Evolutionary conservation across 2,888 invertebrate genomes (phyloP), one percentile per base, ranked within the genome.

Genomic region (Euclidia mi): DNA sequence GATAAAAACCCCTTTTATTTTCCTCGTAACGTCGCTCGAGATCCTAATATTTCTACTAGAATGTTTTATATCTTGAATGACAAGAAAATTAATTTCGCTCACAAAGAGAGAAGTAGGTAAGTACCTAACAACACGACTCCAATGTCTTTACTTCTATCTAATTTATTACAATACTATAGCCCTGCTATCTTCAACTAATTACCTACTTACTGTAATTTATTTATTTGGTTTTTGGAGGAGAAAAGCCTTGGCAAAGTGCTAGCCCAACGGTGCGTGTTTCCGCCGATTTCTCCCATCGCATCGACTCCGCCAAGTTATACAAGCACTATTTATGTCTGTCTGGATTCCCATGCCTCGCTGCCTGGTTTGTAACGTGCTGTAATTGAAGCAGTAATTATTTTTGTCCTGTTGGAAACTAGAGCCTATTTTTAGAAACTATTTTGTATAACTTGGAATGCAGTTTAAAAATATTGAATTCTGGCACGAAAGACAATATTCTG

Each of bases 211-310:
- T n/a, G n/a, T n/a, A n/a, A n/a, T n/a, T 29, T 12, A 34, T 41
- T 53, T 35, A 41, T 46, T 34, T 41, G n/a, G 17, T 57, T 48
- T 40, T 58, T 56, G 43, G 40, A 45, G 65, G 61, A 71, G 74
- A 76, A 78, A 74, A 74, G 66, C 61, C 66, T 65, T 60, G 60
- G 60, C 63, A 69, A 66, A 64, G 59, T 57, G 47, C 35, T 61
- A 70, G 68, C 56, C 59, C 64, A 78, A 50, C 67, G 70, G 71
- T 67, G 67, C 82, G 59, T 73, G 69, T 63, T 82, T 85, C 79
- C 81, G 81, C 51, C 59, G 78, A 82, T 84, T 85, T 85, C 82
- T 70, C 81, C 67, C 47, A 56, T 47, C 49, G 49, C 53, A 65
- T 62, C 58, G 56, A 63, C 65, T 57, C 65, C 52, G 60, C 55